Percentiles rank a stretch among this genome's conserved stretches.
Conservation (phyloP, 2,113 vertebrate species). For the Alligator sinensis region DNA sequence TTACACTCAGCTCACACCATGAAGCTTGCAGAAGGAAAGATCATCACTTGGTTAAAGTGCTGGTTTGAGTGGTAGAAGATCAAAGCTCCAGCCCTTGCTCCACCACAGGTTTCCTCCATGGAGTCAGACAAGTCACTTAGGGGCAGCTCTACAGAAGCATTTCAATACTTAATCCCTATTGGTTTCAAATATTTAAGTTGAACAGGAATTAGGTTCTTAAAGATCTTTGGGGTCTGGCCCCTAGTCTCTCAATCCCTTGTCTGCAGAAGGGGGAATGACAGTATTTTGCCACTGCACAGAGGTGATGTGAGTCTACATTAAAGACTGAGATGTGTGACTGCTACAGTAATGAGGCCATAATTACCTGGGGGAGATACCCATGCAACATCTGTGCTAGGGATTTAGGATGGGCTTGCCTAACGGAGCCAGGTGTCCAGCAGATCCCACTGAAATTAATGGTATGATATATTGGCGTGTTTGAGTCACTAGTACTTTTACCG, state of each 20-base stretch:
- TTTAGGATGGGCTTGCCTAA: rapidly evolving
- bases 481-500: neutral
- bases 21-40: neutral
- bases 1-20: neutral
- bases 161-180: rapidly evolving
- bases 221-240: neutral
- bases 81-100: neutral
- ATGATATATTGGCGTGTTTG: rapidly evolving
- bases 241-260: neutral
- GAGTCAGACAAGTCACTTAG: neutral
- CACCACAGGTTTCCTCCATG: rapidly evolving
- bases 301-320: neutral
- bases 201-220: neutral
- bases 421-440: neutral
- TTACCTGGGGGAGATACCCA: neutral
- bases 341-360: neutral
- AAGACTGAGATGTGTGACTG: neutral
- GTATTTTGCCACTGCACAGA: neutral
- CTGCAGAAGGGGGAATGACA: neutral
- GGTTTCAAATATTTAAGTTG: neutral
- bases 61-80: neutral
- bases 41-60: neutral
- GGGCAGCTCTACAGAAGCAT: rapidly evolving
- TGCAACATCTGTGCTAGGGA: neutral
- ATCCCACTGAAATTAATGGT: rapidly evolving